Percentiles rank a stretch among this genome's conserved stretches.
Evolutionary conservation across 2,113 vertebrate genomes (phyloP).

Genomic region (Ciconia stormi): DNA sequence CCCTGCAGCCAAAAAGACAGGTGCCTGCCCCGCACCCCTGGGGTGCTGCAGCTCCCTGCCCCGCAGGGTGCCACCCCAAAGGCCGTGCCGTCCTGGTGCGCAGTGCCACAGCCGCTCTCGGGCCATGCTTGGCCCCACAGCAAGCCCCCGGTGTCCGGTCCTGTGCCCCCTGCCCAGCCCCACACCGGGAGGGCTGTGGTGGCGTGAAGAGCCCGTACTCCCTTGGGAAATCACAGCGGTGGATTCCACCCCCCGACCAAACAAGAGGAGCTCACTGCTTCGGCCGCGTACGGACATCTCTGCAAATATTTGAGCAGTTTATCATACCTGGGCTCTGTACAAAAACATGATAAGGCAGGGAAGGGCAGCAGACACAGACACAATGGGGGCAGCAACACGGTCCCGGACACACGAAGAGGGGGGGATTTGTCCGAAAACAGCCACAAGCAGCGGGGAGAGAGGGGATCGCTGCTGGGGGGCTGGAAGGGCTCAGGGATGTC

Average conservation of each 20-base stretch:
- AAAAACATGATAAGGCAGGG: slow-evolving; percentile 54
- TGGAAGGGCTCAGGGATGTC: neutral
- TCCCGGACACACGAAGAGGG: accelerated
- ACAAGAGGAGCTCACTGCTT: neutral
- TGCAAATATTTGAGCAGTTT: slow-evolving; percentile 54
- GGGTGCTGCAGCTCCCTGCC: neutral
- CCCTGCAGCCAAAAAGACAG: neutral
- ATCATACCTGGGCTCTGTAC: neutral
- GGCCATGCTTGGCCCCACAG: neutral
- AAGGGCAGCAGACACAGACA: neutral
- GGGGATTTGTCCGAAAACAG: neutral
- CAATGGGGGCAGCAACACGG: accelerated
- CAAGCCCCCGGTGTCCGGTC: accelerated
- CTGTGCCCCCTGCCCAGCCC: neutral
- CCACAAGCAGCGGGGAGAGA: neutral
- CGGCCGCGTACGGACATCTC: neutral
- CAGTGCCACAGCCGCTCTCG: accelerated
- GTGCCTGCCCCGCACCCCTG: neutral
- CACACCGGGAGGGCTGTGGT: accelerated
- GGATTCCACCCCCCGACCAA: neutral
- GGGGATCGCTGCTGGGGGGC: neutral
- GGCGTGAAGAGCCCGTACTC: accelerated
- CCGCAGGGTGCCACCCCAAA: neutral
- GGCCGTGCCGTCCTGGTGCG: accelerated
- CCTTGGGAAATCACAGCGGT: neutral